Conservation (phyloP, 2,888 invertebrate species). For the Dione juno region DNA sequence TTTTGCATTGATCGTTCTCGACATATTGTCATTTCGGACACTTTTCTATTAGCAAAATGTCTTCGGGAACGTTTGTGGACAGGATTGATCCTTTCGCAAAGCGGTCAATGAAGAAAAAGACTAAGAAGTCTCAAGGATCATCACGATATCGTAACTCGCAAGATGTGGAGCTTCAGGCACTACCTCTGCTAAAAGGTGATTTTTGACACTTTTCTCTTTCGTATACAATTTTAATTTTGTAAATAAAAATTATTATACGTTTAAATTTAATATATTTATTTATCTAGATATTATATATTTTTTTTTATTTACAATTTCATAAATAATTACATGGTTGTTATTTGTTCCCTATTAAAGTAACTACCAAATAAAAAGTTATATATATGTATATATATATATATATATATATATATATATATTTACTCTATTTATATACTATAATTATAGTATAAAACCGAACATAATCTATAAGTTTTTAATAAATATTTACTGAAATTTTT, state of each 20-base stretch:
- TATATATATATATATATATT: too few relatives aligned
- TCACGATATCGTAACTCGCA: slow-evolving; percentile 99
- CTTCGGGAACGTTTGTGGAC: slow-evolving; percentile 97
- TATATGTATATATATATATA: too few relatives aligned
- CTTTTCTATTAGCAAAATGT: slow-evolving; percentile 84
- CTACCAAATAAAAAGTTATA: too few relatives aligned
- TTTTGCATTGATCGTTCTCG: slow-evolving; percentile 79
- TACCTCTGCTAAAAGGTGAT: slow-evolving; percentile 98
- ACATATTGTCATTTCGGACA: slow-evolving; percentile 80
- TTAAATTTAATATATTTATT: neutral
- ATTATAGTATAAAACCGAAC: neutral
- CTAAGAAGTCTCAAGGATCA: slow-evolving; percentile 99
- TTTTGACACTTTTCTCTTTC: slow-evolving; percentile 50
- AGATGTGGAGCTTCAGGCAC: slow-evolving; percentile 97
- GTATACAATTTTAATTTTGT: neutral
- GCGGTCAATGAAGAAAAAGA: slow-evolving; percentile 98
- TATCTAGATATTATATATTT: neutral
- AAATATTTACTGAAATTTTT: neutral
- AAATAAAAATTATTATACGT: too few relatives aligned
- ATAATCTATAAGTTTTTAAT: neutral
- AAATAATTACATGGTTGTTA: too few relatives aligned
- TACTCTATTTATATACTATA: neutral
- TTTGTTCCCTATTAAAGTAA: too few relatives aligned
- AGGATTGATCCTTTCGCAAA: slow-evolving; percentile 99
- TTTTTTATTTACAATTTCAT: too few relatives aligned